A percentile compares a stretch with the other conserved stretches of the same genome.
Conservation (phyloP, 2,797 vertebrate species). For the Buphagus erythrorhynchus region DNA sequence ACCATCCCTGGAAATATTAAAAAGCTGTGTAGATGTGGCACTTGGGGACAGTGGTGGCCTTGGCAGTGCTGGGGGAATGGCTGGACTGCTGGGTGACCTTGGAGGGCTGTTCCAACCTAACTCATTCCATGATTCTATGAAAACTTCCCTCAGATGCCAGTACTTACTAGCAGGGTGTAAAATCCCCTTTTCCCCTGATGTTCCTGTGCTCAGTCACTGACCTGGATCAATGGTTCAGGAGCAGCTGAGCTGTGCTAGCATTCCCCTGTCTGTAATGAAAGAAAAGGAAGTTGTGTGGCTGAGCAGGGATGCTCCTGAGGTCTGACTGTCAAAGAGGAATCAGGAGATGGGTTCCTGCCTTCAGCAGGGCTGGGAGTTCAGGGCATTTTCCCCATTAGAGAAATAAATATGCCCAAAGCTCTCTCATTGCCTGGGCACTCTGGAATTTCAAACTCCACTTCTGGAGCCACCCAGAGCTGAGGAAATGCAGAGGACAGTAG, state of each 20-base stretch:
- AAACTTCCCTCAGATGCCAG: background rate
- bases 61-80: background rate
- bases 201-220: background rate
- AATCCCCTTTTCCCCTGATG: background rate
- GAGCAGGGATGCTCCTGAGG: background rate
- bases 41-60: background rate
- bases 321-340: background rate
- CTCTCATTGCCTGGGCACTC: background rate
- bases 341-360: background rate
- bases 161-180: background rate
- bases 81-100: no score
- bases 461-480: background rate
- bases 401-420: background rate
- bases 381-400: background rate
- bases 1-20: background rate
- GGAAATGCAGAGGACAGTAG: background rate
- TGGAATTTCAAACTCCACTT: background rate
- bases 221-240: background rate
- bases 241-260: background rate
- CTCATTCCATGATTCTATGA: no score
- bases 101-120: background rate
- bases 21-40: background rate
- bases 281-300: background rate
- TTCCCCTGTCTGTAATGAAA: background rate
- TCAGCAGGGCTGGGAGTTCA: background rate